Percentiles rank a stretch among this genome's conserved stretches.
These are phyloP conservation scores for Neodiprion pinetum DNA, from an alignment of 1,140 invertebrate genomes.

Conservation along the genomic window DNA sequence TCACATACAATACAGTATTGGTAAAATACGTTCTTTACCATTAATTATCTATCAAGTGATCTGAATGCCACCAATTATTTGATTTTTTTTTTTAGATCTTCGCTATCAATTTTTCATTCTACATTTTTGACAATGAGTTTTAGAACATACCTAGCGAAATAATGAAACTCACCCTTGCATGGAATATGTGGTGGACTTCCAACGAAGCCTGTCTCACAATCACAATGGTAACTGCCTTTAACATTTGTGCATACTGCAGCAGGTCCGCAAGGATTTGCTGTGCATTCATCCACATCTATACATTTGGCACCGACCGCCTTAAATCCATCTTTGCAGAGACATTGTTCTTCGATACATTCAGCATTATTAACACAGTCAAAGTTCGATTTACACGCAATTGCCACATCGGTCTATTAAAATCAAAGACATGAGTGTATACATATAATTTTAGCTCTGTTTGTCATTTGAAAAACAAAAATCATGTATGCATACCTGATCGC, in stretches of 20 bases:
- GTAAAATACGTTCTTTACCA: too few relatives aligned
- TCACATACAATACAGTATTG: too few relatives aligned
- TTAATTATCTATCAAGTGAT: too few relatives aligned
- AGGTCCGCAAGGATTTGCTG: conserved; percentile 77
- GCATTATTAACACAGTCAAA: conserved; percentile 93
- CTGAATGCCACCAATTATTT: too few relatives aligned
- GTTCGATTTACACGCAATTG: conserved; percentile 84
- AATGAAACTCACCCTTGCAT: conserved; percentile 72
- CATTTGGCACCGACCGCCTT: conserved; percentile 80
- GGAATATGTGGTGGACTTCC: conserved; percentile 79
- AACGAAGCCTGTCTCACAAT: conserved; percentile 86
- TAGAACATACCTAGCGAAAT: conserved; percentile 4
- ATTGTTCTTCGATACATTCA: conserved; percentile 86
- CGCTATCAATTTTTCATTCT: too few relatives aligned
- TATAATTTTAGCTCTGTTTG: too few relatives aligned
- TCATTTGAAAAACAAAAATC: too few relatives aligned
- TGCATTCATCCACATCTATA: conserved; percentile 85
- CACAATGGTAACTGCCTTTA: conserved; percentile 84
- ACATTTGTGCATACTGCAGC: conserved; percentile 85
- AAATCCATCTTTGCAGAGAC: conserved; percentile 91
- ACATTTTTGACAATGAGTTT: too few relatives aligned
- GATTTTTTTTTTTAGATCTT: too few relatives aligned
- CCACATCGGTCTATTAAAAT: conserved; percentile 76
- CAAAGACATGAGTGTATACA: conserved; percentile 15
- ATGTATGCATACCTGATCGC: conserved; percentile 74